phyloP scores from a whole-genome alignment of 2,888 invertebrate genomes.

The Aquatica leii region DNA sequence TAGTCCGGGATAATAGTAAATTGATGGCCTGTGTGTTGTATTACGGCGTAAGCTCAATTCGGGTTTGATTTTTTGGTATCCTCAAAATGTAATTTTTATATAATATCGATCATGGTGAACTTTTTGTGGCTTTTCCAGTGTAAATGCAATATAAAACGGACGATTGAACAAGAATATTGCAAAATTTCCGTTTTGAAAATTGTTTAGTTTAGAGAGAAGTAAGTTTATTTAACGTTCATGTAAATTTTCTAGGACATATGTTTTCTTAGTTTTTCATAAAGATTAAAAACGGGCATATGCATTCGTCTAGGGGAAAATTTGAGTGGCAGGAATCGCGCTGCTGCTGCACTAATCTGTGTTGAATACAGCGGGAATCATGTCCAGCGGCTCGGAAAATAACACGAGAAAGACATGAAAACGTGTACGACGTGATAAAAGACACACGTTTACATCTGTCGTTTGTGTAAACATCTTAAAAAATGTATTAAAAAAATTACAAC shows the following conservation, averaged over 20 bases:
- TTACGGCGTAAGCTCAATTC: conserved; percentile 24
- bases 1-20: conserved; percentile 59
- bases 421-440: conserved; percentile 23
- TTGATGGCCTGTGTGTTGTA: conserved; percentile 49
- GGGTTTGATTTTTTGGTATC: conserved; percentile 25
- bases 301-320: conserved; percentile 38
- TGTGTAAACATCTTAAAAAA: too few relatives aligned
- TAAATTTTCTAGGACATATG: too few relatives aligned
- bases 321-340: conserved; percentile 58
- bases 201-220: too few relatives aligned
- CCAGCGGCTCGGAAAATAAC: conserved; percentile 69
- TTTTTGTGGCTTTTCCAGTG: conserved; percentile 10
- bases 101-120: conserved; percentile 24
- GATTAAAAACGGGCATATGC: conserved; percentile 17
- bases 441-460: conserved; percentile 30
- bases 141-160: conserved; percentile 20
- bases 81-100: conserved; percentile 7
- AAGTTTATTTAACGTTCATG: too few relatives aligned
- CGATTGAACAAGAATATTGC: conserved; percentile 29
- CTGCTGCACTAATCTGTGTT: conserved; percentile 56
- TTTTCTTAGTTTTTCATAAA: conserved; percentile 21
- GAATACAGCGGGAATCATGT: conserved; percentile 62
- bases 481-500: too few relatives aligned
- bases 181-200: conserved; percentile 23
- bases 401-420: conserved; percentile 54